These are phyloP conservation scores for Leptocoma aspasia DNA, from an alignment of 2,113 vertebrate genomes.

Conservation along the genomic window DNA sequence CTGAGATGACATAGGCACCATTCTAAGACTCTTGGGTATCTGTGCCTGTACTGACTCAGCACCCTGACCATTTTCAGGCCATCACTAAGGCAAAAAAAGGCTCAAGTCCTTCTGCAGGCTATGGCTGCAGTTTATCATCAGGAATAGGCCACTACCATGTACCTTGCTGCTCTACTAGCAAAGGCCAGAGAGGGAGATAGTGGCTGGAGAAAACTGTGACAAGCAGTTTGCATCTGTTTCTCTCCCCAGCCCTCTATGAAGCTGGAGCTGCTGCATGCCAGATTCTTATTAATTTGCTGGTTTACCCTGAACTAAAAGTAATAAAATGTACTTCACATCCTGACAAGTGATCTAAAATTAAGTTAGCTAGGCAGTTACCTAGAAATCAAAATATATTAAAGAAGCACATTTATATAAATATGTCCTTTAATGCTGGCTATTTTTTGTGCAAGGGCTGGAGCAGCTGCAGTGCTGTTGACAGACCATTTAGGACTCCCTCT, in stretches of 20 bases:
- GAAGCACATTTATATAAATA: background rate
- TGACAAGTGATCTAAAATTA: slow-evolving; percentile 10
- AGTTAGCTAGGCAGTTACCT: background rate
- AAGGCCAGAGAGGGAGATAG: background rate
- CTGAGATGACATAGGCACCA: background rate
- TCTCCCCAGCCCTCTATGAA: background rate
- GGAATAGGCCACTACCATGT: rapidly evolving
- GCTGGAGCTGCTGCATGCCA: background rate
- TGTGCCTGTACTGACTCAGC: background rate
- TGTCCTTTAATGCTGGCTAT: background rate
- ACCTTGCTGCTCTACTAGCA: background rate
- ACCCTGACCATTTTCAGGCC: background rate
- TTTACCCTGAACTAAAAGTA: background rate
- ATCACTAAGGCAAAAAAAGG: background rate
- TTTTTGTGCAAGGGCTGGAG: background rate
- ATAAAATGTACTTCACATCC: background rate
- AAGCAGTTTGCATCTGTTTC: background rate
- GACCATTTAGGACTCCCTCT: background rate
- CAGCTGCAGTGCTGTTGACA: background rate
- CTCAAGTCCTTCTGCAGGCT: background rate
- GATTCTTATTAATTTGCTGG: background rate
- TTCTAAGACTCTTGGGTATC: background rate
- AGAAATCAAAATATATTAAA: background rate
- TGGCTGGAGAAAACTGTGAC: background rate
- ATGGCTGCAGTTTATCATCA: background rate